These are phyloP conservation scores for Agonopterix subpropinquella DNA, from an alignment of 2,888 invertebrate species.

Conservation along the genomic window DNA sequence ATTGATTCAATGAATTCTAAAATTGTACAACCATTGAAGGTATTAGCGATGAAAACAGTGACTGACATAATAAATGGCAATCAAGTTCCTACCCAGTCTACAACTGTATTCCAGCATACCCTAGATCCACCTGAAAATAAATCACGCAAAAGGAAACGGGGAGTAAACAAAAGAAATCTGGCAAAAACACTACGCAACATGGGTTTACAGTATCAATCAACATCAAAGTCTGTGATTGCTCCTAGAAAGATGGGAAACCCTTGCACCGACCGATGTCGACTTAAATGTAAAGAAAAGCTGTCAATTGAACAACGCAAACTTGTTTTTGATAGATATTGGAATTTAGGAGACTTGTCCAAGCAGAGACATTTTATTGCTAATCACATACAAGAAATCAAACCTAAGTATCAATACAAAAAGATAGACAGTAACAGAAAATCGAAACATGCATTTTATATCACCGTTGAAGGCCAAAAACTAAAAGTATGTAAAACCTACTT, in stretches of 20 bases:
- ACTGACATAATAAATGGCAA: no score
- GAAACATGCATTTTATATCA: slow-evolving; percentile 7
- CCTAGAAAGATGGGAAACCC: background rate
- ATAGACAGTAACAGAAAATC: slow-evolving; percentile 3
- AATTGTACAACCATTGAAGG: no score
- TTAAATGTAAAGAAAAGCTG: background rate
- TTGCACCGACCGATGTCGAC: background rate
- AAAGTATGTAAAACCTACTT: slow-evolving; percentile 8
- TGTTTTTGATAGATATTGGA: background rate
- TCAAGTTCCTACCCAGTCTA: no score
- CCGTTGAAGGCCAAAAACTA: slow-evolving; percentile 1
- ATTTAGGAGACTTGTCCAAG: background rate
- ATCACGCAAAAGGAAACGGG: no score
- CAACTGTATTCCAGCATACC: no score
- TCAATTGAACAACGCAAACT: background rate
- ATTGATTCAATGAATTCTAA: no score
- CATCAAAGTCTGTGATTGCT: background rate
- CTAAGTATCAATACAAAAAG: slow-evolving; percentile 6
- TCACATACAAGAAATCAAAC: background rate
- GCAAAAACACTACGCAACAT: no score
- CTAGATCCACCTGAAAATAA: no score
- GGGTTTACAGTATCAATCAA: no score
- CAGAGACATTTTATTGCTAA: background rate
- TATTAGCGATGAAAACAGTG: no score
- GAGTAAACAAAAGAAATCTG: no score